These are phyloP conservation scores for Aspidiotus destructor DNA, from an alignment of 2,888 invertebrate species.

Conservation along the genomic window DNA sequence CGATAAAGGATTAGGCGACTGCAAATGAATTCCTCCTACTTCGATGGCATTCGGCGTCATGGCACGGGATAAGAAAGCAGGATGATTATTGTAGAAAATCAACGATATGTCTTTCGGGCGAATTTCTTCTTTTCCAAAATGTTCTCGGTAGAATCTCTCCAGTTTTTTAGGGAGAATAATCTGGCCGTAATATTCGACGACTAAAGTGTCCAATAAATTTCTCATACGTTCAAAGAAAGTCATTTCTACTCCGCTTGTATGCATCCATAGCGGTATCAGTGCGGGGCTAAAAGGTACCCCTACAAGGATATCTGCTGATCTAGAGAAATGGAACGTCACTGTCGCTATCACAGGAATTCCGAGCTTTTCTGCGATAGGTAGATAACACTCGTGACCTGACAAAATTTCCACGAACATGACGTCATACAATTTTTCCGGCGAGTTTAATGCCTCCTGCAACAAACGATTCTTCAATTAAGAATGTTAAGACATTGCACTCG, in stretches of 20 bases:
- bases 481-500: no score
- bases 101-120: neutral
- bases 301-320: neutral
- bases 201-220: neutral
- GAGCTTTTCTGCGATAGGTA: constrained; percentile 10
- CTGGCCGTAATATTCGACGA: neutral
- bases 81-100: constrained; percentile 17
- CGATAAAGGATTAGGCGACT: constrained; percentile 8
- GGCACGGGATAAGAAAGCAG: constrained; percentile 9
- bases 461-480: no score
- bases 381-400: constrained; percentile 2
- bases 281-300: neutral
- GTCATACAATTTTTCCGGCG: neutral
- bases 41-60: constrained; percentile 10
- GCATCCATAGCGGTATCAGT: neutral
- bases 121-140: neutral
- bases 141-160: neutral
- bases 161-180: neutral
- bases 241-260: neutral
- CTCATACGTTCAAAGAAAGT: neutral
- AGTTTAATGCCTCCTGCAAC: neutral
- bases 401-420: constrained; percentile 5
- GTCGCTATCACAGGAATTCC: constrained; percentile 3
- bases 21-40: constrained; percentile 17
- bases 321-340: neutral